Conservation (phyloP, 2,797 vertebrate species). For the Sebastes wilsoni region DNA sequence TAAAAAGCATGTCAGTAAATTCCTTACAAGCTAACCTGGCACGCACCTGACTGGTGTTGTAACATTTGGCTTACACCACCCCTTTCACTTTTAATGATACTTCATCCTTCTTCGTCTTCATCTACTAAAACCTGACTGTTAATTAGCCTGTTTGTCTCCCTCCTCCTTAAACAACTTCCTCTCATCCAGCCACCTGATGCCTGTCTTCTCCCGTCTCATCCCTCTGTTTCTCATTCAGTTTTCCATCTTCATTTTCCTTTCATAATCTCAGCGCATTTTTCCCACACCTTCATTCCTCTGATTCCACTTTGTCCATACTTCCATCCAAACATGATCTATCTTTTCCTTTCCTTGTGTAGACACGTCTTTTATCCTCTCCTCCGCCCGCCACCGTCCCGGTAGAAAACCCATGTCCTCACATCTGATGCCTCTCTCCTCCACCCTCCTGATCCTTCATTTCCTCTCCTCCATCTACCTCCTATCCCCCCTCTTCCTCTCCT, state of each 20-base stretch:
- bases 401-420: slow-evolving; percentile 29
- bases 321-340: slow-evolving; percentile 52
- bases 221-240: slow-evolving; percentile 12
- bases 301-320: slow-evolving; percentile 28
- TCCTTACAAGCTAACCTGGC: slow-evolving; percentile 30
- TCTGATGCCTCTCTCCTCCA: slow-evolving; percentile 42
- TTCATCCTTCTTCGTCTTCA: neutral
- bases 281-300: slow-evolving; percentile 36
- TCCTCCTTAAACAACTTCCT: neutral
- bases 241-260: slow-evolving; percentile 35
- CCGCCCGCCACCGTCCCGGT: slow-evolving; percentile 7
- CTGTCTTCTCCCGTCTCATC: neutral
- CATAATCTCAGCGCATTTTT: slow-evolving; percentile 19
- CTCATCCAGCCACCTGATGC: slow-evolving; percentile 9
- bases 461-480: slow-evolving; percentile 59
- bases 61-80: slow-evolving; percentile 22
- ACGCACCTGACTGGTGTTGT: slow-evolving; percentile 37
- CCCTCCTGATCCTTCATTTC: slow-evolving; percentile 70
- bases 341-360: slow-evolving; percentile 55
- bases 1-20: slow-evolving; percentile 18
- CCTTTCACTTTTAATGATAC: slow-evolving; percentile 33
- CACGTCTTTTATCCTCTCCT: slow-evolving; percentile 43
- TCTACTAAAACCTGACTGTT: neutral
- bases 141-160: neutral
- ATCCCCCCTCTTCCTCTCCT: slow-evolving; percentile 66